phyloP scores from a whole-genome alignment of 2,113 vertebrate species.

The Tetrao urogallus region DNA sequence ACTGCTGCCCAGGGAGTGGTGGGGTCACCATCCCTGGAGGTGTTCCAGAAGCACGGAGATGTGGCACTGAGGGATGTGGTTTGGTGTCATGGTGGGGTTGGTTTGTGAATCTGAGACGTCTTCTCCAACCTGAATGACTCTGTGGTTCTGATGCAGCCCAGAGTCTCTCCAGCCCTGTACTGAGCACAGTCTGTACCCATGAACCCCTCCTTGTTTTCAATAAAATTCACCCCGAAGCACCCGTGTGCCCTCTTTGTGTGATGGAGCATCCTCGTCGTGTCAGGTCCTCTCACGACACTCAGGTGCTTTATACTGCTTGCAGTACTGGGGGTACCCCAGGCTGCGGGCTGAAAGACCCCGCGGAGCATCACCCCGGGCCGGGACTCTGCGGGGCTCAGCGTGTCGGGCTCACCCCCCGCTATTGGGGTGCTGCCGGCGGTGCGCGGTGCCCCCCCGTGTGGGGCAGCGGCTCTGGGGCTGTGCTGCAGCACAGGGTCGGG shows the following conservation, averaged over 20 bases:
- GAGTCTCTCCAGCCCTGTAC: not conserved
- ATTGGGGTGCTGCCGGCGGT: too few relatives aligned
- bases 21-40: not conserved
- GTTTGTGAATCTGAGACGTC: not conserved
- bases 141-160: not conserved
- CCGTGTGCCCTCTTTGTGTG: not conserved
- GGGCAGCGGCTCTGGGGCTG: too few relatives aligned
- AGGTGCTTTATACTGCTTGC: not conserved
- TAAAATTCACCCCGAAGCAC: slow-evolving; percentile 4
- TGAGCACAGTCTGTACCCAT: slow-evolving; percentile 20
- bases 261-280: not conserved
- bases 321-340: not conserved
- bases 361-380: too few relatives aligned
- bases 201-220: not conserved
- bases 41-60: not conserved
- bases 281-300: not conserved
- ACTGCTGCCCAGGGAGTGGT: not conserved
- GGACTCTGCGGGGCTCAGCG: too few relatives aligned
- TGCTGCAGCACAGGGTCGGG: not conserved
- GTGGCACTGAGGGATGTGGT: not conserved
- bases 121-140: not conserved
- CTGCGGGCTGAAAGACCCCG: too few relatives aligned
- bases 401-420: too few relatives aligned
- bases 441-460: too few relatives aligned
- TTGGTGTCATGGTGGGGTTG: not conserved